Base-by-base conservation (phyloP, 2,888 invertebrate species). In the Rapana venosa region DNA sequence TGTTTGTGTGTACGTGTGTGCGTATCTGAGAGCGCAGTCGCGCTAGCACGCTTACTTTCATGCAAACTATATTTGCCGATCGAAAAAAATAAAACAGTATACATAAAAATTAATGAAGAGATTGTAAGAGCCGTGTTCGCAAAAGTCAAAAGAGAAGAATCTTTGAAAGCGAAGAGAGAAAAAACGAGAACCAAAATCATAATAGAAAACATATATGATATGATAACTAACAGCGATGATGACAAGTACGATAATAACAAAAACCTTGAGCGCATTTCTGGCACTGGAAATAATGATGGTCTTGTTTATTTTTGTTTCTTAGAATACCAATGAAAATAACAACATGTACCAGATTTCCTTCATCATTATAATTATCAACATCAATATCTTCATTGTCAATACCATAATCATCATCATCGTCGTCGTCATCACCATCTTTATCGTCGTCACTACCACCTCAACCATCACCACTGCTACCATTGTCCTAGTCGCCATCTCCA, bases 401-500 rank as follows among this genome's bases (percentile, higher is more conserved):
- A 13, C 17, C 2, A 22, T 66, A 4, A 61, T 61, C 22, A 61
- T 61, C 20, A 20, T 61, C 22, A 13, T 61, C 22, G 22, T 61
- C 47, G 47, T 47, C 47, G 22, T 61, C 22, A 13, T 61, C 20
- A 13, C 13, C 15, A 13, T 61, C 20, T 8, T 20, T 13, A 13
- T 22, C 22, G 13, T 61, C 22, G 15, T 61, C 22, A 86, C 70
- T 70, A 70, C 70, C 74, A 87, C 70, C 87, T 70, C 70, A 70
- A 87, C 70, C 87, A 87, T 66, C 87, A 87, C 70, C 87, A 87
- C n/a, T n/a, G n/a, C n/a, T n/a, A n/a, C n/a, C n/a, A n/a, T 87
- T 66, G 61, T 87, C 70, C 70, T 87, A 70, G 70, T 87, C 87
- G 70, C 70, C 87, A 87, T 70, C 87, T 70, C 70, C 87, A 87